These are phyloP conservation scores for Lindbergichthys nudifrons DNA, from an alignment of 2,797 vertebrate genomes.

Conservation along the genomic window DNA sequence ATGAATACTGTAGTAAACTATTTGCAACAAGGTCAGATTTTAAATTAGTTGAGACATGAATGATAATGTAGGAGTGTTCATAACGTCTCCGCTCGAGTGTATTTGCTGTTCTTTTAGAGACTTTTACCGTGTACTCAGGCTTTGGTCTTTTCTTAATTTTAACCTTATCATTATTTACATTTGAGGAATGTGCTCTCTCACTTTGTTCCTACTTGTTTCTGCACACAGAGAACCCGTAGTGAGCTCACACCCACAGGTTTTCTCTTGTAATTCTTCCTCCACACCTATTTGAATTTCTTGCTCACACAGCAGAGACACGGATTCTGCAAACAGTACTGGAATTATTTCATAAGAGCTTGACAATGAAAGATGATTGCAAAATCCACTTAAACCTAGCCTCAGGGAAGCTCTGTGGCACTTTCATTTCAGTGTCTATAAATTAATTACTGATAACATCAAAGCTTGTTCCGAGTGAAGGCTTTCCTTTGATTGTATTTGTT, in stretches of 20 bases:
- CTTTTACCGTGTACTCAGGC: neutral
- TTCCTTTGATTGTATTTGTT: neutral
- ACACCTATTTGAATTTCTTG: constrained; percentile 31
- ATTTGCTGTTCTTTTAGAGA: neutral
- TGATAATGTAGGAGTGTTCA: constrained; percentile 13
- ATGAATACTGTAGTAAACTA: constrained; percentile 12
- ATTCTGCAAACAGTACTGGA: constrained; percentile 27
- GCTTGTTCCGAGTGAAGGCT: neutral
- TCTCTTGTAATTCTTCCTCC: constrained; percentile 18
- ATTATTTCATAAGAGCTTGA: constrained; percentile 25
- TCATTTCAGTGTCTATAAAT: constrained; percentile 16
- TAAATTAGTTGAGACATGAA: neutral
- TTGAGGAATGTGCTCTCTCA: neutral
- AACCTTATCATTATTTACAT: constrained; percentile 3
- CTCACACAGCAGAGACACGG: constrained; percentile 14
- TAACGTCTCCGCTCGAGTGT: neutral
- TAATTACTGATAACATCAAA: neutral
- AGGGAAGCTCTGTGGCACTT: constrained; percentile 1
- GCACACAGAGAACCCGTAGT: neutral
- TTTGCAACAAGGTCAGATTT: constrained; percentile 22
- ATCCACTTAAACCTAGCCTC: constrained; percentile 9
- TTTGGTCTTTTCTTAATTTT: neutral
- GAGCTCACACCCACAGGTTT: constrained; percentile 21
- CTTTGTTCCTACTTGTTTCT: constrained; percentile 38
- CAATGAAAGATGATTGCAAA: constrained; percentile 26